Percentiles rank a stretch among this genome's conserved stretches.
phyloP scores from a whole-genome alignment of 2,888 invertebrate genomes.

The Drosophila buzzatii region DNA sequence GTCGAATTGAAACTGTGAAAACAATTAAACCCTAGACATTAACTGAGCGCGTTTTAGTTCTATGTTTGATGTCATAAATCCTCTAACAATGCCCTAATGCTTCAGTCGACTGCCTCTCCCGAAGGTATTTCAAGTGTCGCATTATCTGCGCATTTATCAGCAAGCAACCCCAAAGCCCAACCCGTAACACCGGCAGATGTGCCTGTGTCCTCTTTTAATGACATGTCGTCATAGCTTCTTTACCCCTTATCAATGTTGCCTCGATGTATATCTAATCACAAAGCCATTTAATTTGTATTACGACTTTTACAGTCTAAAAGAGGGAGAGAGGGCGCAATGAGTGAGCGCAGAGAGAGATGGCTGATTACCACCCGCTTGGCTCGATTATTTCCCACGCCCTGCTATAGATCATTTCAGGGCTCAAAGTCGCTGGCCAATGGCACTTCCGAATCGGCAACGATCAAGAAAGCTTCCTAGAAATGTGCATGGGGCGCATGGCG shows the following conservation, averaged over 20 bases:
- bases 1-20: slow-evolving; percentile 73
- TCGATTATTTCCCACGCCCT: slow-evolving; percentile 59
- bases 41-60: slow-evolving; percentile 31
- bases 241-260: slow-evolving; percentile 37
- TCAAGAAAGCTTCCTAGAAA: slow-evolving; percentile 58
- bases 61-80: slow-evolving; percentile 77
- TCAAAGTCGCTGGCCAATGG: slow-evolving; percentile 36
- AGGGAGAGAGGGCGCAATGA: not conserved
- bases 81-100: slow-evolving; percentile 74
- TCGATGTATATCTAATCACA: slow-evolving; percentile 57
- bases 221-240: slow-evolving; percentile 26
- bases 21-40: slow-evolving; percentile 74
- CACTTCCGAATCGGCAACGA: slow-evolving; percentile 59
- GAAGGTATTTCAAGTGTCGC: slow-evolving; percentile 65
- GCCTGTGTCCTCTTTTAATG: slow-evolving; percentile 35
- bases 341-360: not conserved
- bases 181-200: slow-evolving; percentile 42
- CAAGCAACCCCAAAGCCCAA: slow-evolving; percentile 44
- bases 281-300: slow-evolving; percentile 65
- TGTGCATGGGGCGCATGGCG: slow-evolving; percentile 29
- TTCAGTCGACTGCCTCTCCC: slow-evolving; percentile 54
- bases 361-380: slow-evolving; percentile 41
- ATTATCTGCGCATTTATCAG: slow-evolving; percentile 59
- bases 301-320: slow-evolving; percentile 6
- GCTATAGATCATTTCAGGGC: slow-evolving; percentile 29